Evolutionary conservation across 1,140 invertebrate genomes (phyloP), one percentile per base, ranked within the genome.

Genomic region (Drosophila suzukii): DNA sequence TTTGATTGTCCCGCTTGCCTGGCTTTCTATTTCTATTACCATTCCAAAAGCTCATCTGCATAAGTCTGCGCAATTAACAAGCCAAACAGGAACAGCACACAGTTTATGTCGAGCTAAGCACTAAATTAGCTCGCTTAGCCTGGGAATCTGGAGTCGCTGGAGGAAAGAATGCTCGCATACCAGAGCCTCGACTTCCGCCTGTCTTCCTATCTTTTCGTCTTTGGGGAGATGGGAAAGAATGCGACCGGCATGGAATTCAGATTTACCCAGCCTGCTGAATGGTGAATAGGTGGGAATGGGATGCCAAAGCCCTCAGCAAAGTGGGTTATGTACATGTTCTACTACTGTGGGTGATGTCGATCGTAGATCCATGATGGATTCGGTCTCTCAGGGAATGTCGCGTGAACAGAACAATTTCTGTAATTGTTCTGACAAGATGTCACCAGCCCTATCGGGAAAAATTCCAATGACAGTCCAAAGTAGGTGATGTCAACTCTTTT

Each of bases 11-110:
- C 49, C 49, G 49, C 49, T 60, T 24, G 47, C 6, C 50, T 57
- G 59, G 83, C 79, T 86, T 86, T 86, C 83, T 88, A 80, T 88
- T 86, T 82, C 66, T 51, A 79, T 86, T 86, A 82, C 83, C 79
- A 80, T 88, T 86, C 79, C 66, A 46, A 82, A 82, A 43, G 58
- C 59, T 51, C 43, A 78, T 49, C 58, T 70, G 41, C 32, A 66
- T 59, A 43, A 27, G 36, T 54, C 7, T 10, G 32, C 10, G 20
- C 61, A 46, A 46, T 56, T 49, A 32, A 60, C 66, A 59, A 46
- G 24, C 43, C 34, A 34, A 55, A 51, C 53, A 75, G 62, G 34
- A 43, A 56, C 58, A 50, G 47, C 53, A 8, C 60, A 65, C 41
- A 50, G 66, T 55, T 41, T 63, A 65, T 67, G 58, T 72, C 70